phyloP scores from a whole-genome alignment of 2,888 invertebrate genomes.

The Helleia helle region DNA sequence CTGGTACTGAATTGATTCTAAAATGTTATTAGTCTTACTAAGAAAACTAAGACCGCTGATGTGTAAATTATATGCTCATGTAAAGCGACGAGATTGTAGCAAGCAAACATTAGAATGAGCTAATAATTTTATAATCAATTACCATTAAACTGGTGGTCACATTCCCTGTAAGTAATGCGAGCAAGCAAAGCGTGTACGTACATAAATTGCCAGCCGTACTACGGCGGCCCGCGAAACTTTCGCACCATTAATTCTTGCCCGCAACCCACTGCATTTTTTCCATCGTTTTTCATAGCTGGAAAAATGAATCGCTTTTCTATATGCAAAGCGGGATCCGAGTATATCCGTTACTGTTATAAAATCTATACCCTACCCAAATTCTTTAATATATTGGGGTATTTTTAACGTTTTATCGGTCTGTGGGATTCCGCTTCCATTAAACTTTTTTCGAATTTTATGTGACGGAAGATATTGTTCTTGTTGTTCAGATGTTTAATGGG shows the following conservation, averaged over 20 bases:
- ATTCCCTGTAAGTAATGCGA: constrained; percentile 8
- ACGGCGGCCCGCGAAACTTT: constrained; percentile 43
- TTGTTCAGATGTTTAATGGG: constrained; percentile 32
- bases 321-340: constrained; percentile 41
- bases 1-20: too few species aligned
- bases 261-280: constrained; percentile 58
- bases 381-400: constrained; percentile 56
- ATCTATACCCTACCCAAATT: constrained; percentile 52
- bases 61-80: too few species aligned
- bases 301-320: constrained; percentile 51
- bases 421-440: constrained; percentile 57
- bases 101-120: background rate
- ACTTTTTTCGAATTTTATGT: constrained; percentile 67
- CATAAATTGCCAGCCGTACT: constrained; percentile 44
- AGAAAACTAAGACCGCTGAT: too few species aligned
- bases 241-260: constrained; percentile 65
- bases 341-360: constrained; percentile 48
- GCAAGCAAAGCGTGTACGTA: constrained; percentile 36
- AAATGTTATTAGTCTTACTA: too few species aligned
- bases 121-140: constrained; percentile 2
- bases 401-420: constrained; percentile 59
- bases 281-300: constrained; percentile 25
- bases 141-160: background rate
- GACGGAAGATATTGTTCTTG: constrained; percentile 59
- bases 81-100: too few species aligned